phyloP scores from a whole-genome alignment of 2,113 vertebrate species.

The Engraulis encrasicolus region DNA sequence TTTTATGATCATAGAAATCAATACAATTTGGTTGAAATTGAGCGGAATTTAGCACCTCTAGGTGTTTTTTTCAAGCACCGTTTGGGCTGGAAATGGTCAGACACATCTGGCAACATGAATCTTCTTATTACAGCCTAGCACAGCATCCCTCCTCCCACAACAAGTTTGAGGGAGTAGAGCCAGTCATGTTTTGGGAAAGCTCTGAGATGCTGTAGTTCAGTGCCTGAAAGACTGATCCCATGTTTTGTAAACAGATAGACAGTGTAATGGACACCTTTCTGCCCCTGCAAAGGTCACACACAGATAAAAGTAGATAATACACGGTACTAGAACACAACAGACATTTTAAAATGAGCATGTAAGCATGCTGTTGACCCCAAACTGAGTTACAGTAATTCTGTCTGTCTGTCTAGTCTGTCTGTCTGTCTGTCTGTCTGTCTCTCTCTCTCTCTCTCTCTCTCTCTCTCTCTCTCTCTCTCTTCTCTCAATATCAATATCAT shows the following conservation, averaged over 20 bases:
- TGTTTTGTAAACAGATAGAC: constrained; percentile 10
- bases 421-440: not conserved
- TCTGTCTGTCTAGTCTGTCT: not conserved
- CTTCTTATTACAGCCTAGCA: too few relatives aligned
- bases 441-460: not conserved
- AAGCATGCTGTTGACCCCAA: too few relatives aligned
- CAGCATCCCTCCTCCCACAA: too few relatives aligned
- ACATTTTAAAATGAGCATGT: too few relatives aligned
- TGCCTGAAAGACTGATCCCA: not conserved
- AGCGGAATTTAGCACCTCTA: too few relatives aligned
- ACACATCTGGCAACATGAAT: too few relatives aligned
- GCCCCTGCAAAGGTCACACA: not conserved
- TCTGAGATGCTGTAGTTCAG: not conserved
- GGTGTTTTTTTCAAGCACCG: too few relatives aligned
- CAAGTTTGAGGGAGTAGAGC: not conserved
- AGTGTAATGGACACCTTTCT: not conserved
- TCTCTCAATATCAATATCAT: too few relatives aligned
- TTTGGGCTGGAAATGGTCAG: too few relatives aligned
- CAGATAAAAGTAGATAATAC: not conserved
- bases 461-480: not conserved
- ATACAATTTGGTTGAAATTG: too few relatives aligned
- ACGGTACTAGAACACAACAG: not conserved
- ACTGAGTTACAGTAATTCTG: too few relatives aligned
- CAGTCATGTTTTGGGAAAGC: not conserved
- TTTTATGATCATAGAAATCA: too few relatives aligned